Evolutionary conservation across 2,113 vertebrate genomes (phyloP).

Genomic region (Rattus rattus): DNA sequence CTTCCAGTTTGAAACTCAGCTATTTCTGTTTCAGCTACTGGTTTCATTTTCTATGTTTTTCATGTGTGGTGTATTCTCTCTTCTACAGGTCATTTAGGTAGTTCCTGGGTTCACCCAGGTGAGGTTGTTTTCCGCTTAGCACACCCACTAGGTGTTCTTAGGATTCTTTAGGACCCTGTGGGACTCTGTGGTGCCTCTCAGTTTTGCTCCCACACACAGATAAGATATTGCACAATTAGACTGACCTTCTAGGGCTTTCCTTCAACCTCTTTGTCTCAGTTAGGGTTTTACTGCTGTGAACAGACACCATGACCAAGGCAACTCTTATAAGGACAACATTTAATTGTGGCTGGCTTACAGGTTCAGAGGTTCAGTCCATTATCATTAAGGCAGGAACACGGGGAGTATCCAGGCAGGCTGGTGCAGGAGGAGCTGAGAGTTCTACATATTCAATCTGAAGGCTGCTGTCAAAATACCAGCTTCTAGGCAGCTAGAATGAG

Average conservation of each 20-base stretch:
- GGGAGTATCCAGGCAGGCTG: too few species aligned
- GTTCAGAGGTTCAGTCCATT: too few species aligned
- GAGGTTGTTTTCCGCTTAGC: background rate
- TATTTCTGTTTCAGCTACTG: background rate
- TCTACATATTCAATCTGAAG: too few species aligned
- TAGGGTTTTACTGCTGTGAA: too few species aligned
- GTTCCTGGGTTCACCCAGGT: background rate
- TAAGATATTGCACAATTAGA: constrained; percentile 16
- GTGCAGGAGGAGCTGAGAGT: too few species aligned
- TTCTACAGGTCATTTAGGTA: background rate
- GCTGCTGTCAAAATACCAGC: too few species aligned
- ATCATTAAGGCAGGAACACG: too few species aligned
- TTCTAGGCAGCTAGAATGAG: too few species aligned
- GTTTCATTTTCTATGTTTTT: constrained; percentile 10
- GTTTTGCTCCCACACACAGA: background rate
- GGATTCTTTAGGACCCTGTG: background rate
- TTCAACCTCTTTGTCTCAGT: background rate
- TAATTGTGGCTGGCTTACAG: too few species aligned
- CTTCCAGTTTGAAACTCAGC: background rate
- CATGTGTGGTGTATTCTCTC: background rate
- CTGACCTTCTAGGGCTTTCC: background rate
- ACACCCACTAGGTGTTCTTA: background rate
- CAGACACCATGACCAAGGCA: too few species aligned
- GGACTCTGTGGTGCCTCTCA: background rate
- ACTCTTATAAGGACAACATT: too few species aligned